Conservation (phyloP, 2,113 vertebrate species). For the Muscicapa adusta region DNA sequence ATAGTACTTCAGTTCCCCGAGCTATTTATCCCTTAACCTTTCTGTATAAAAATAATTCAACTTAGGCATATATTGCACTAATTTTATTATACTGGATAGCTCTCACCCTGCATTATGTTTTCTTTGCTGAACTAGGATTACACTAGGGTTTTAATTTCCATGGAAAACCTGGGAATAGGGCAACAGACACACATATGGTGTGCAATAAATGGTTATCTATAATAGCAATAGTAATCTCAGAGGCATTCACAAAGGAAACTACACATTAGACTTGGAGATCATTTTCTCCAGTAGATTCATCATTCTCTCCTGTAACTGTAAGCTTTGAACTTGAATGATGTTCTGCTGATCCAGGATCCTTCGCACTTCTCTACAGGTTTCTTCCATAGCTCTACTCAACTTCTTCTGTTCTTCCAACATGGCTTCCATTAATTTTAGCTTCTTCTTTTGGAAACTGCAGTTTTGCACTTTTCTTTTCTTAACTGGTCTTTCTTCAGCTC, state of each 20-base stretch:
- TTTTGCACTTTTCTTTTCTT: slow-evolving; percentile 81
- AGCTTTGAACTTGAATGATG: slow-evolving; percentile 91
- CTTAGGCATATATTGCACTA: slow-evolving; percentile 61
- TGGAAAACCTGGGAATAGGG: slow-evolving; percentile 51
- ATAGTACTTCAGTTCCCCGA: slow-evolving; percentile 42
- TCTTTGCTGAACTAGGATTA: slow-evolving; percentile 51
- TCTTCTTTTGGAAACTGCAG: slow-evolving; percentile 83
- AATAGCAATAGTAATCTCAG: slow-evolving; percentile 39
- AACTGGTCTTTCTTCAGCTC: slow-evolving; percentile 78
- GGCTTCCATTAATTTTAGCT: slow-evolving; percentile 88
- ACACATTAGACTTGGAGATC: slow-evolving; percentile 78
- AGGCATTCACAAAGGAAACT: slow-evolving; percentile 51
- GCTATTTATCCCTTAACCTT: slow-evolving; percentile 30
- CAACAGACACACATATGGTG: slow-evolving; percentile 58
- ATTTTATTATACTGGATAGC: slow-evolving; percentile 15
- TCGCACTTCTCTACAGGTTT: slow-evolving; percentile 90
- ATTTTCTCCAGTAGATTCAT: slow-evolving; percentile 96
- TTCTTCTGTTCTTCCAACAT: slow-evolving; percentile 91
- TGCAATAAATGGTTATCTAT: slow-evolving; percentile 48
- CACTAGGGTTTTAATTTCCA: slow-evolving; percentile 43
- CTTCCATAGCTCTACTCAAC: slow-evolving; percentile 88
- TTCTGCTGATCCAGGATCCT: slow-evolving; percentile 93
- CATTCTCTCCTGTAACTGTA: slow-evolving; percentile 96
- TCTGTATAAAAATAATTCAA: slow-evolving; percentile 64
- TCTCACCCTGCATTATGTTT: slow-evolving; percentile 14